Evolutionary conservation across 2,113 vertebrate species (phyloP).

Genomic region (Larimichthys crocea): DNA sequence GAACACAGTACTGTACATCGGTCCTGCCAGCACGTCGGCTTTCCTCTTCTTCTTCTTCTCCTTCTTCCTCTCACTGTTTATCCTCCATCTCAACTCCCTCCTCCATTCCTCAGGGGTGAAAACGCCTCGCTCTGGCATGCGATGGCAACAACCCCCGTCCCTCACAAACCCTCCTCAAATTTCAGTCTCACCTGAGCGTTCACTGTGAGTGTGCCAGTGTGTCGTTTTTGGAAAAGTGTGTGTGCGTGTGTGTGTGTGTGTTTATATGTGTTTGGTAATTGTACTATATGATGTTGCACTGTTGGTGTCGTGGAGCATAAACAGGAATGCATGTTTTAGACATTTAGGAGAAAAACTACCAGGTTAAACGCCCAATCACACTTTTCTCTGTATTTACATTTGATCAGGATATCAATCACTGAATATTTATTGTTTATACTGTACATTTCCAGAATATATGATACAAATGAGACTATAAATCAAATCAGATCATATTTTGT

Average conservation of each 20-base stretch:
- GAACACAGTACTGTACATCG: slow-evolving; percentile 38
- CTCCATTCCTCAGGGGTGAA: slow-evolving; percentile 47
- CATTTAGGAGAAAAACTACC: slow-evolving; percentile 47
- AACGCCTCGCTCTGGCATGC: slow-evolving; percentile 21
- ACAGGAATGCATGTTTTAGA: slow-evolving; percentile 67
- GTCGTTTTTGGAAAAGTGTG: slow-evolving; percentile 45
- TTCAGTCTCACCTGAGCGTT: slow-evolving; percentile 63
- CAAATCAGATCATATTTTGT: slow-evolving; percentile 70
- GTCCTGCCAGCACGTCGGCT: slow-evolving; percentile 15
- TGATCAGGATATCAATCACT: slow-evolving; percentile 65
- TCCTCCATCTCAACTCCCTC: slow-evolving; percentile 8
- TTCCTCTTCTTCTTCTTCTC: background rate
- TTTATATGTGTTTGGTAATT: slow-evolving; percentile 57
- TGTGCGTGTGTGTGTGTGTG: slow-evolving; percentile 48
- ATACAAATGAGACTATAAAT: slow-evolving; percentile 49
- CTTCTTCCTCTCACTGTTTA: background rate
- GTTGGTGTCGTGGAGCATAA: slow-evolving; percentile 63
- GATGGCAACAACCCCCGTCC: slow-evolving; percentile 34
- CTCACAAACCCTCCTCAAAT: background rate
- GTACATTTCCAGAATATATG: slow-evolving; percentile 75
- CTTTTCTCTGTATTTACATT: slow-evolving; percentile 55
- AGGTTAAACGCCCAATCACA: slow-evolving; percentile 32
- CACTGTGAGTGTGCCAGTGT: slow-evolving; percentile 74
- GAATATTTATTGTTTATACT: slow-evolving; percentile 81
- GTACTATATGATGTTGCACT: slow-evolving; percentile 70